Percentiles rank a stretch among this genome's conserved stretches.
These are phyloP conservation scores for Tipula confusa DNA, from an alignment of 2,888 invertebrate species.

Conservation along the genomic window DNA sequence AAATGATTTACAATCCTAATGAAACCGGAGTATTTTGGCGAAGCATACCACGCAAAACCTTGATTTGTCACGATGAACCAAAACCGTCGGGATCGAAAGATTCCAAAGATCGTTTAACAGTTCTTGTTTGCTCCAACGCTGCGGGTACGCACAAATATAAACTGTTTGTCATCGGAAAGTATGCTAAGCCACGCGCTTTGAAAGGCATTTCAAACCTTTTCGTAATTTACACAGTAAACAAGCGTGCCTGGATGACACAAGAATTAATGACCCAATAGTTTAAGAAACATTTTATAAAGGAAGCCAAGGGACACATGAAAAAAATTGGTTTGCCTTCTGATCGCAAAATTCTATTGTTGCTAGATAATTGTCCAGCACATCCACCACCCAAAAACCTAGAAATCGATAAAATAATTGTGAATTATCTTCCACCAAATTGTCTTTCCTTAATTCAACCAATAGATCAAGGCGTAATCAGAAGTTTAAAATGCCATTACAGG, in stretches of 20 bases:
- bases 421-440: background rate
- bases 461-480: background rate
- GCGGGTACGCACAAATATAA: no score
- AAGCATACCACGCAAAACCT: no score
- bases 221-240: background rate
- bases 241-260: background rate
- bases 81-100: no score
- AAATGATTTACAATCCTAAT: no score
- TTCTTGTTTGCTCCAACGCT: no score
- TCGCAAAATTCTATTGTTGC: background rate
- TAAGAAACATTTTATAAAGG: background rate
- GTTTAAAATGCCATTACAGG: background rate
- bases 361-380: background rate
- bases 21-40: no score
- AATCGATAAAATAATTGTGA: background rate
- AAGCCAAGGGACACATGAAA: background rate
- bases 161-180: no score
- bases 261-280: background rate
- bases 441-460: background rate
- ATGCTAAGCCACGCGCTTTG: background rate
- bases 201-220: no score
- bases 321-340: background rate
- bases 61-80: no score
- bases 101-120: no score
- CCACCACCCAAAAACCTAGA: background rate